Base-by-base conservation (phyloP, 2,888 invertebrate genomes). In the Ornithoptera priamus region DNA sequence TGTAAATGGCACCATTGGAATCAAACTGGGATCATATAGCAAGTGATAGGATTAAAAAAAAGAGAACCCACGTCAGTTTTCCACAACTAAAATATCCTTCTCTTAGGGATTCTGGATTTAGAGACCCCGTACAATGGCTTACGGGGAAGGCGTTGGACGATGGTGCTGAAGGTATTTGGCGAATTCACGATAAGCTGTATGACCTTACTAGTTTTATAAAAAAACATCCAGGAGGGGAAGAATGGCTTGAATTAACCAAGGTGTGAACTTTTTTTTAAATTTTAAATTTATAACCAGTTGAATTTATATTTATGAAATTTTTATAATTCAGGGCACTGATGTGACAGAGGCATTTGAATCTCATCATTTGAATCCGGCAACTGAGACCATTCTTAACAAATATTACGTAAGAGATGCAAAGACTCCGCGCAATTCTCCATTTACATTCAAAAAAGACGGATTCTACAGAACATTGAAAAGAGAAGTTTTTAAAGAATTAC, bases 151-250 rank as follows among this genome's bases (percentile, higher is more conserved):
- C 91, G 15, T 81, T 90, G 74, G 95, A 95, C 73, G 96, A 96
- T 75, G 95, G 95, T 0, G 95, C 96, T 0, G 96, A 96, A 85
- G 95, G 94, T 5, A 84, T 96, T 4, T 97, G 97, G 97, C 93
- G 97, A 70, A 93, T 97, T 50, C 93, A 95, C 72, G 93, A 97
- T 83, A 92, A 93, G 57, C 88, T 99, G 10, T 99, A 99, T 84
- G 97, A 99, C 87, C 93, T 99, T 36, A 95, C 95, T 0, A 93
- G 93, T 22, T 99, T 98, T 82, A 91, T 97, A 12, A 88, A 94
- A 3, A 93, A 90, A 58, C 99, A 99, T 93, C 99, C 99, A 0
- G 98, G 98, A 22, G 97, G 98, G 0, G 80, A 91, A 4, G 95
- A 96, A 81, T 97, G 97, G 97, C 81, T 97, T 64, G 87, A 88